Base-by-base conservation (phyloP, 2,888 invertebrate genomes). In the Mesorhabditis belari region DNA sequence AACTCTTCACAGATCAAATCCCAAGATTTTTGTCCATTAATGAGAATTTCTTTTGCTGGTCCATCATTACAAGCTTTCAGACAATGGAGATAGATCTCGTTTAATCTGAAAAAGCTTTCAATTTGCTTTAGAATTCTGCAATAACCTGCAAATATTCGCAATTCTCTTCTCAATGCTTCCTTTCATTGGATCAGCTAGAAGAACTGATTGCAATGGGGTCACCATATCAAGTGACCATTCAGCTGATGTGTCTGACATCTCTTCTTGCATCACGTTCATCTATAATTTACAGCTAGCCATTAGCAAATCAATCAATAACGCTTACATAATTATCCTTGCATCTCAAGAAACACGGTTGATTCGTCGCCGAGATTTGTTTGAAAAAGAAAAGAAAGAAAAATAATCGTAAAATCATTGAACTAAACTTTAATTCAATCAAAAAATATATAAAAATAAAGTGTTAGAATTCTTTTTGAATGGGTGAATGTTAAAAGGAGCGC, bases 261-360 rank as follows among this genome's bases (percentile, higher is more conserved):
- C 64, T 6, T 61, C 60, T 53, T 75, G 75, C 75, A 75, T 75
- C 49, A 68, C 69, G 55, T 75, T 71, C 69, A 75, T 69, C 75
- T 75, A 53, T 52, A 75, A 68, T 9, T 28, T 24, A n/a, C n/a
- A 35, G 44, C 53, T 35, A n/a, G n/a, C n/a, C n/a, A n/a, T n/a
- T n/a, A n/a, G n/a, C n/a, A n/a, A n/a, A n/a, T n/a, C n/a, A n/a
- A 50, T 23, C 25, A 54, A 51, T 51, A 60, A 44, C 49, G 66
- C 71, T 68, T 55, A 75, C 75, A 57, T 75, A 75, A 61, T 74
- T 75, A 63, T 75, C 75, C 58, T 75, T 75, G 64, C 75, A 75
- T 58, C 70, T 67, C 51, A 75, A 64, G 44, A 75, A 70, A 51
- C 72, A 73, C 0, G 74, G 70, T 57, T 69, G 70, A 35, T 35